Conservation (phyloP, 2,888 invertebrate species). For the Lamellibrachia satsuma region DNA sequence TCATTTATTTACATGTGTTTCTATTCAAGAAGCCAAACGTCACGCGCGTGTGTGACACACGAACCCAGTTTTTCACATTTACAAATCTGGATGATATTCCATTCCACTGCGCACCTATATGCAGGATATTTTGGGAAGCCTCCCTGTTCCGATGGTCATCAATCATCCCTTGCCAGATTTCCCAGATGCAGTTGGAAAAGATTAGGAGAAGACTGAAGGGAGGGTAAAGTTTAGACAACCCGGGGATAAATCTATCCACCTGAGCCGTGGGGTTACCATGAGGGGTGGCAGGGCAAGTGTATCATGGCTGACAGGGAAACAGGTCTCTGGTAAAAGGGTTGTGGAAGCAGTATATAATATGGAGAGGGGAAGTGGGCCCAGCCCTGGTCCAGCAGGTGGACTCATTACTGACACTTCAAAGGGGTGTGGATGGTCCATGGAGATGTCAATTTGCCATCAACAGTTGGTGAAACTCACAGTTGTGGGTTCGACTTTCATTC, state of each 20-base stretch:
- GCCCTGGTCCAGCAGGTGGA: neutral
- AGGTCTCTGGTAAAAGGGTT: conserved; percentile 6
- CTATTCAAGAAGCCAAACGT: neutral
- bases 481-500: neutral
- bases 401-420: neutral
- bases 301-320: neutral
- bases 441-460: neutral
- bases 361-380: neutral
- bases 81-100: neutral
- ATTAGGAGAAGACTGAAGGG: neutral
- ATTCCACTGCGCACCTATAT: neutral
- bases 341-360: neutral
- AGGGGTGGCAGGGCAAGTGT: neutral
- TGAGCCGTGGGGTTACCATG: neutral
- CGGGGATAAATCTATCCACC: neutral
- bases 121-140: conserved; percentile 5
- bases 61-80: neutral
- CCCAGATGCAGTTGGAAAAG: neutral
- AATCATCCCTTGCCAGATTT: neutral
- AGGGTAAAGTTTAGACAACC: conserved; percentile 2
- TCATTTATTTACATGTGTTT: neutral
- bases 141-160: neutral
- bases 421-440: neutral
- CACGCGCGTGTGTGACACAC: neutral
- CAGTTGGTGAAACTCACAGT: neutral